A percentile compares a stretch with the other conserved stretches of the same genome.
Evolutionary conservation across 2,113 vertebrate genomes (phyloP).

Genomic region (Bettongia penicillata): DNA sequence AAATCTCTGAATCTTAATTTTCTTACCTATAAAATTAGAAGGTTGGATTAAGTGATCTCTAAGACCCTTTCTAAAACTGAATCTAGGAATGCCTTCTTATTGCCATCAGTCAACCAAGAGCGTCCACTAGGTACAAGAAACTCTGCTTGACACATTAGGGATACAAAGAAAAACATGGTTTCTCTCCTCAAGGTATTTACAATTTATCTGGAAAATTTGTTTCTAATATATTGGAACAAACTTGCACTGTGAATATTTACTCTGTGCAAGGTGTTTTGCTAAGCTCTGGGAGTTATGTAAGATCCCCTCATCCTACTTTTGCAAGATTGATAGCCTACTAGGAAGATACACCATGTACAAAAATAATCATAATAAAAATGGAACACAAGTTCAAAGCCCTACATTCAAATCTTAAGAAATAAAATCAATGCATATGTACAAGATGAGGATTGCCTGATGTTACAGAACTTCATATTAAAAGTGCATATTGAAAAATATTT

Average conservation of each 20-base stretch:
- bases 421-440: not conserved
- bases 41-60: conserved; percentile 6
- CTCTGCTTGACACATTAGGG: not conserved
- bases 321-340: not conserved
- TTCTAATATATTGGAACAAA: not conserved
- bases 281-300: not conserved
- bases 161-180: not conserved
- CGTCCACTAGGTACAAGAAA: not conserved
- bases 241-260: not conserved
- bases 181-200: not conserved
- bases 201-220: not conserved
- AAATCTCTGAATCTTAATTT: conserved; percentile 33
- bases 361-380: not conserved
- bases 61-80: not conserved
- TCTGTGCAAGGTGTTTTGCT: not conserved
- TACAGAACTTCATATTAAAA: not conserved
- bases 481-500: not conserved
- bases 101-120: not conserved
- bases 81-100: conserved; percentile 2
- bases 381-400: not conserved
- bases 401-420: not conserved
- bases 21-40: conserved; percentile 39
- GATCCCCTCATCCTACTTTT: not conserved
- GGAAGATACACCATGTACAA: not conserved
- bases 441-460: not conserved